These are phyloP conservation scores for Petroica traversi DNA, from an alignment of 2,113 vertebrate species.

Conservation along the genomic window DNA sequence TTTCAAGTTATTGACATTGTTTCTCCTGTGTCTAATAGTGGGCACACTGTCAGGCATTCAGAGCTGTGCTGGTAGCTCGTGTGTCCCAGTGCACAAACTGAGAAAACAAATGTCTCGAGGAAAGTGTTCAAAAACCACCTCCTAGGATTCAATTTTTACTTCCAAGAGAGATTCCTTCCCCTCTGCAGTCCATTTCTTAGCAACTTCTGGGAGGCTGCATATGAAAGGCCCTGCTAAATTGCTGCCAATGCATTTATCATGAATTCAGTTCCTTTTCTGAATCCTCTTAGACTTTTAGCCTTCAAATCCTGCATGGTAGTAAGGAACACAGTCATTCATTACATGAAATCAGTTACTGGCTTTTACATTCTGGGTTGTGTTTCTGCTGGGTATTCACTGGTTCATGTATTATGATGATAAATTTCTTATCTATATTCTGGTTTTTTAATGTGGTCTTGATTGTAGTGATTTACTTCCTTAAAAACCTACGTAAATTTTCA, in stretches of 20 bases:
- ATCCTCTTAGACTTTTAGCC: not conserved
- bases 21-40: not conserved
- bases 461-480: not conserved
- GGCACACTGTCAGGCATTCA: not conserved
- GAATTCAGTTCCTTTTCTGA: not conserved
- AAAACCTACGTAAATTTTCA: not conserved
- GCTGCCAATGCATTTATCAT: not conserved
- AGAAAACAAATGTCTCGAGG: not conserved
- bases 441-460: not conserved
- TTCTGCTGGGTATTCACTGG: not conserved
- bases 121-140: not conserved
- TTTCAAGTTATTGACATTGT: not conserved
- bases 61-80: rapidly evolving
- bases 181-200: not conserved
- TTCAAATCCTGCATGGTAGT: not conserved
- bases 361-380: not conserved
- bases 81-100: not conserved
- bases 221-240: not conserved
- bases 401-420: not conserved
- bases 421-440: not conserved
- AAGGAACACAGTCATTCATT: not conserved
- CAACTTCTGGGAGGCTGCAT: not conserved
- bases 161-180: not conserved
- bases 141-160: not conserved
- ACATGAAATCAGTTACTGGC: not conserved